Evolutionary conservation across 2,113 vertebrate species (phyloP).

Genomic region (Sterna hirundo): DNA sequence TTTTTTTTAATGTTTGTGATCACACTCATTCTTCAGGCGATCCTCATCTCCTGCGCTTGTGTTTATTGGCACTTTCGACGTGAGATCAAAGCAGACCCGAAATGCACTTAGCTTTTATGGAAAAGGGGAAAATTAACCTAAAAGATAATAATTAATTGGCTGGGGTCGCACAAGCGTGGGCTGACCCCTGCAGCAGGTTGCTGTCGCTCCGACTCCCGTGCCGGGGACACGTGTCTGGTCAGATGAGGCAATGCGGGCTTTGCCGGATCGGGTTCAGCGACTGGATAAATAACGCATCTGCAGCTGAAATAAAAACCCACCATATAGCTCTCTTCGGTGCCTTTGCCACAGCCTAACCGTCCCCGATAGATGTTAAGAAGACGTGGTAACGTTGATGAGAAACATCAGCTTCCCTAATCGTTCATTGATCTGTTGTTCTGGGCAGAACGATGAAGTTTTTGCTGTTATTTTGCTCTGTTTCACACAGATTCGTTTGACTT

Average conservation of each 20-base stretch:
- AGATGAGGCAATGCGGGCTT: neutral
- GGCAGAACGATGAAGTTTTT: neutral
- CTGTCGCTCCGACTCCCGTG: rapidly evolving
- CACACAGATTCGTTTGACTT: neutral
- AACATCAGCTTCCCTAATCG: constrained; percentile 22
- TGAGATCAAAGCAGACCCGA: neutral
- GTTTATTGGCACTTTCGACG: neutral
- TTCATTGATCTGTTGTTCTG: constrained; percentile 61
- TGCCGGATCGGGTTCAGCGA: neutral
- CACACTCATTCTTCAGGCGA: neutral
- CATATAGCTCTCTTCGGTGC: neutral
- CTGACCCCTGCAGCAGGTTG: neutral
- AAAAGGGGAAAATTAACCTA: neutral
- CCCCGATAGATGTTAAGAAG: neutral
- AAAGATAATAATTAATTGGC: neutral
- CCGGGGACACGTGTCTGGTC: rapidly evolving
- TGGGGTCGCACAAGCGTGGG: neutral
- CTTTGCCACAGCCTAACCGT: neutral
- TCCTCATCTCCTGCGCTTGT: neutral
- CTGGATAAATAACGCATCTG: neutral
- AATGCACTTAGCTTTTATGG: neutral
- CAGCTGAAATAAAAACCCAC: neutral
- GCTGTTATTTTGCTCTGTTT: neutral
- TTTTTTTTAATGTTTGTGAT: neutral
- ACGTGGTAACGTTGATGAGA: constrained; percentile 18